These are phyloP conservation scores for Portevinia maculata DNA, from an alignment of 2,888 invertebrate genomes.

Conservation along the genomic window DNA sequence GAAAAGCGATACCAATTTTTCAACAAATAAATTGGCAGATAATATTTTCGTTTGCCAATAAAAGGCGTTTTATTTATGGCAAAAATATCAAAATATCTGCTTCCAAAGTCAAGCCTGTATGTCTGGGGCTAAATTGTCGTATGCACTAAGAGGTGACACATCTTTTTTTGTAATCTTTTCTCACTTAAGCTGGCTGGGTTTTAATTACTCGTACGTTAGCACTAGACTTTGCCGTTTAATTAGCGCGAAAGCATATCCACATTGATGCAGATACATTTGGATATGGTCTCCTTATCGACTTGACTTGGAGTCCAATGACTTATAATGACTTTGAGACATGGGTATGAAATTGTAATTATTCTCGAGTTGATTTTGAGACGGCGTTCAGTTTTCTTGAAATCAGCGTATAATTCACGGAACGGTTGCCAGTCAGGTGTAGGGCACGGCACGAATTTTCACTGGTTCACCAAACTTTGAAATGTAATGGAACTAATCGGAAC, in stretches of 20 bases:
- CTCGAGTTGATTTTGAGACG: conserved; percentile 76
- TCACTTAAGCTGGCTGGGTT: conserved; percentile 14
- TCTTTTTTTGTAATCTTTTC: conserved; percentile 5
- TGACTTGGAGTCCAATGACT: conserved; percentile 25
- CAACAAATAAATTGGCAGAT: conserved; percentile 65
- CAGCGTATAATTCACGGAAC: conserved; percentile 14
- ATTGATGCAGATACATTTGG: not conserved
- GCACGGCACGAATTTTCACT: conserved; percentile 3
- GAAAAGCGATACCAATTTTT: conserved; percentile 48
- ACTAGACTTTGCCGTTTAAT: conserved; percentile 30
- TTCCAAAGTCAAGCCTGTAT: conserved; percentile 20
- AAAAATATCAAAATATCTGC: conserved; percentile 67
- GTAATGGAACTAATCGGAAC: no score
- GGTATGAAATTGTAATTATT: conserved; percentile 36
- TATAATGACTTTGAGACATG: conserved; percentile 34
- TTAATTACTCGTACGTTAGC: not conserved
- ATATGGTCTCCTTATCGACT: conserved; percentile 5
- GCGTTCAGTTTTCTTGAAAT: conserved; percentile 74
- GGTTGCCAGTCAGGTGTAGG: not conserved
- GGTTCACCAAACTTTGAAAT: not conserved
- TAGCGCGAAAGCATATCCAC: not conserved
- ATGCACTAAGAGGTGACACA: conserved; percentile 34
- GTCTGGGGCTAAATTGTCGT: not conserved
- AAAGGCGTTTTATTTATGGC: conserved; percentile 72
- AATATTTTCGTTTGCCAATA: conserved; percentile 55